Percentiles rank a stretch among this genome's conserved stretches.
Evolutionary conservation across 2,113 vertebrate species (phyloP).

Genomic region (Sardina pilchardus): DNA sequence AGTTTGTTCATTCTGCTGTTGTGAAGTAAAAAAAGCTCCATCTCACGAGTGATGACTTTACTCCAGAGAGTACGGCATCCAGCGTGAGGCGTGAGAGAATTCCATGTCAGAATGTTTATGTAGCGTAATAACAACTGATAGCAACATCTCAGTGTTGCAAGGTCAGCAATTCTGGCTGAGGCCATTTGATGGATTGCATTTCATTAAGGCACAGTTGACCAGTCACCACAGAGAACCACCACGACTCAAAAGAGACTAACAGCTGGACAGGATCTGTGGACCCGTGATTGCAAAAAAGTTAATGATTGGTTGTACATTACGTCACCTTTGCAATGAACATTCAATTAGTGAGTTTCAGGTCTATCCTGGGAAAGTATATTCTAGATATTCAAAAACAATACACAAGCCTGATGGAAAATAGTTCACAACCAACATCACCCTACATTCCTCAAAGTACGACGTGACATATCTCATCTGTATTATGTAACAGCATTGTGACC

Average conservation of each 20-base stretch:
- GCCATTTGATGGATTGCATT: neutral
- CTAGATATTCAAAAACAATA: neutral
- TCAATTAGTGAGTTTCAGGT: neutral
- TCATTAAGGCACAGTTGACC: slow-evolving; percentile 3
- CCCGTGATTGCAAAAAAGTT: neutral
- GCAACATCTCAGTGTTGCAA: neutral
- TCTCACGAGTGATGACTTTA: neutral
- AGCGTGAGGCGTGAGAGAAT: neutral
- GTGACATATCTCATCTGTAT: neutral
- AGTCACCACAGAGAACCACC: neutral
- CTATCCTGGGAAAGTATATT: neutral
- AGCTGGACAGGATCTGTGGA: neutral
- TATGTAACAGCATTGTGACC: slow-evolving; percentile 1
- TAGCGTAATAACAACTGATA: neutral
- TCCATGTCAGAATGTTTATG: neutral
- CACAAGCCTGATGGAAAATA: neutral
- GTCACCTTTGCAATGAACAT: neutral
- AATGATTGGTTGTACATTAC: neutral
- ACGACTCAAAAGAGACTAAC: neutral
- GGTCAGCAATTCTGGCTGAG: neutral
- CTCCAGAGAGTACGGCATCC: neutral
- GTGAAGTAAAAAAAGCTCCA: neutral
- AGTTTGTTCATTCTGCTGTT: neutral
- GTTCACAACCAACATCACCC: neutral
- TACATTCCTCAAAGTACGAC: neutral